Evolutionary conservation across 2,797 vertebrate genomes (phyloP), one percentile per base, ranked within the genome.

Genomic region (Botia almorhae): DNA sequence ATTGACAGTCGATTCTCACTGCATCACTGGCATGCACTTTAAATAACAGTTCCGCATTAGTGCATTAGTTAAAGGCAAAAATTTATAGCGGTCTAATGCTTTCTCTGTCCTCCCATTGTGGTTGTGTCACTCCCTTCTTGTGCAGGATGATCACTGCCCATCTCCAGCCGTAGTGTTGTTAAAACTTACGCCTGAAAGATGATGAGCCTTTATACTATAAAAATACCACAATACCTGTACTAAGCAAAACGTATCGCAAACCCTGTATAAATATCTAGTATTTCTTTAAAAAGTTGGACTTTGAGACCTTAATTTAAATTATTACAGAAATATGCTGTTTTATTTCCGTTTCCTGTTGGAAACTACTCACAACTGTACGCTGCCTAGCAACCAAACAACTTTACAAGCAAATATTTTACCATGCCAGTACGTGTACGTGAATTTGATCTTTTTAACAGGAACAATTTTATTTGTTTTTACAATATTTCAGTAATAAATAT

Each of bases 301-400:
- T 63, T 29, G 7, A 36, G 29, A 39, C 61, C 43, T 65, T 68
- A 1, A 67, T 48, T 56, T 8, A 69, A 8, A 46, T 2, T 7
- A 16, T 48, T 13, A 17, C 11, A 63, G 4, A 74, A 70, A 33
- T 51, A 13, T 55, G 26, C 3, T 4, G 6, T 13, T 17, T 23
- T 23, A 60, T 76, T 87, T 87, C 86, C 84, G 84, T 70, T 87
- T 85, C 84, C 80, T 84, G 74, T 72, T 81, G 55, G 65, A 81
- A 80, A 87, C 78, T 43, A 19, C 43, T 2, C 17, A 29, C 69
- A 58, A 61, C 50, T 8, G 46, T 39, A 36, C 26, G 53, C 12
- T 60, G 74, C 84, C 70, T 87, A 73, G 84, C 82, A 84, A 87
- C 86, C 73, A 19, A 6, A n/a, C n/a, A 23, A 39, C 43, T 36